These are phyloP conservation scores for Apeltes quadracus DNA, from an alignment of 2,113 vertebrate species.

Conservation along the genomic window DNA sequence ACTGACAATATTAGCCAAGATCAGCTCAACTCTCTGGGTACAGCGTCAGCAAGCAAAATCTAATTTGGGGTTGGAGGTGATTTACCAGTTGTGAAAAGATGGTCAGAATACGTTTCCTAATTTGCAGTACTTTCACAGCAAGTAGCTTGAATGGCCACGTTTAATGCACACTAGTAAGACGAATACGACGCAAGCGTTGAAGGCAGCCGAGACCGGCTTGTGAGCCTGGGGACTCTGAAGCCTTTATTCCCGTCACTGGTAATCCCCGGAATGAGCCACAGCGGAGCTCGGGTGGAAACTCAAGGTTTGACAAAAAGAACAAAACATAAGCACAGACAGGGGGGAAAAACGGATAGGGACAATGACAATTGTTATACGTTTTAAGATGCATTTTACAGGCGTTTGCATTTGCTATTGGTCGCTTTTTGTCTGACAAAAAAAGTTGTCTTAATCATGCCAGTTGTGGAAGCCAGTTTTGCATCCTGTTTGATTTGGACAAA, in stretches of 20 bases:
- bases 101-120: background rate
- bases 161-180: conserved; percentile 28
- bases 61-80: conserved; percentile 37
- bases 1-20: conserved; percentile 72
- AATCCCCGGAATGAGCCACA: background rate
- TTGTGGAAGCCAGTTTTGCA: conserved; percentile 62
- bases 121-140: background rate
- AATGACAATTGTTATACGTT: conserved; percentile 1
- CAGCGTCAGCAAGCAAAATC: background rate
- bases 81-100: background rate
- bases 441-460: conserved; percentile 14
- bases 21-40: conserved; percentile 53
- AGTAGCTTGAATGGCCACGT: conserved; percentile 2
- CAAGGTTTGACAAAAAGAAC: too few species aligned
- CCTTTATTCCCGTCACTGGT: too few species aligned
- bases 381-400: background rate
- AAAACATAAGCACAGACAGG: too few species aligned
- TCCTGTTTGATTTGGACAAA: conserved; percentile 61
- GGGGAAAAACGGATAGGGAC: background rate
- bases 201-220: too few species aligned
- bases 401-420: background rate
- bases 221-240: too few species aligned
- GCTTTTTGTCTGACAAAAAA: background rate
- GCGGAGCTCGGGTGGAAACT: too few species aligned
- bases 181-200: too few species aligned